Base-by-base conservation (phyloP, 1,140 invertebrate species). In the Hylaeus volcanicus region DNA sequence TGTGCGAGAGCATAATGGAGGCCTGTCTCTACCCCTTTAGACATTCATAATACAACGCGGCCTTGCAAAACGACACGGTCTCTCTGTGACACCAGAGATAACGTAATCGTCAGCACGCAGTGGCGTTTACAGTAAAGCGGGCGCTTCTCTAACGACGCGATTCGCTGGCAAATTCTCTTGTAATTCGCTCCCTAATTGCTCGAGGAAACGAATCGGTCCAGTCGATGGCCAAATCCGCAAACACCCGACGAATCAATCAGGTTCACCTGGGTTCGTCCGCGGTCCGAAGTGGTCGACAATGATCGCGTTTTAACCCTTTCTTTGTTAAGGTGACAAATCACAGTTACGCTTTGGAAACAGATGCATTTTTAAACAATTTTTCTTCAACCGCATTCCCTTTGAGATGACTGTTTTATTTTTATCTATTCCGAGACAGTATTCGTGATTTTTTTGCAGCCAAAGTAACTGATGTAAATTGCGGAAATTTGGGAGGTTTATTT, bases 1-100 rank as follows among this genome's bases (percentile, higher is more conserved):
- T 90, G 86, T 89, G 80, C 87, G 74, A 88, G 80, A 66, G 85
- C 86, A 89, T 86, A 91, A 91, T 88, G 84, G 81, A 84, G 79
- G 78, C 72, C 74, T 86, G 83, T 69, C 74, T 85, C 69, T 76
- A 88, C 74, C 83, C 85, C 83, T 86, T 88, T 83, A 86, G 82
- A 86, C 60, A 78, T 86, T 84, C 75, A 76, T 88, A 88, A 87
- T 88, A 82, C 71, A 87, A 41, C 63, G 69, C 72, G 84, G 88
- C 89, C 89, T 91, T 90, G 87, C 84, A 80, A 90, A 79, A 78
- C 85, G 82, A 89, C 85, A 85, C 74, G 74, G 73, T 81, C 76
- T 85, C 81, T 12, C 72, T 69, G 71, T 86, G 82, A 89, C 84
- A 88, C 80, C 11, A 73, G 45, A 61, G 68, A 74, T 83, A 85